Evolutionary conservation across 2,888 invertebrate genomes (phyloP).

Genomic region (Calliscelio sp.): DNA sequence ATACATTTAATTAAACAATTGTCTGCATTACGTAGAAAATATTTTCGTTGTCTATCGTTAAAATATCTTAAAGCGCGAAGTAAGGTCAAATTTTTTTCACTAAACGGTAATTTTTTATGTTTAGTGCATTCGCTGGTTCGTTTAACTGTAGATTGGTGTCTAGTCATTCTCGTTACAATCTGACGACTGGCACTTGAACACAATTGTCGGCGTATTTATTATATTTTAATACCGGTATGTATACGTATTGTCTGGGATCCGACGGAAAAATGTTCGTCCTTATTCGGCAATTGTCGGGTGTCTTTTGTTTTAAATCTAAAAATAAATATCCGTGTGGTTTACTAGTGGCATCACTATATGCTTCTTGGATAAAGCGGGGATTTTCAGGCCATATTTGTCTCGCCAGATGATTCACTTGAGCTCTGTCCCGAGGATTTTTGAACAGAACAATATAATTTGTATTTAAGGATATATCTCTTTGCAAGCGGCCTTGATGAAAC

Average conservation of each 20-base stretch:
- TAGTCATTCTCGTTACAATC: background rate
- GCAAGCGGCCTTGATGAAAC: background rate
- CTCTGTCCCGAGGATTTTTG: constrained; percentile 25
- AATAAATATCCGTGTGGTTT: constrained; percentile 32
- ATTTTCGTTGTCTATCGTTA: background rate
- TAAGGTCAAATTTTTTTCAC: background rate
- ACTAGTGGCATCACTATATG: constrained; percentile 14
- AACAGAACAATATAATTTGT: constrained; percentile 17
- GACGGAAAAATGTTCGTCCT: constrained; percentile 3
- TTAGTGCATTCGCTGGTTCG: no score
- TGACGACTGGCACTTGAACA: background rate
- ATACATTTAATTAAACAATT: constrained; percentile 26
- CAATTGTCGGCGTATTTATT: background rate
- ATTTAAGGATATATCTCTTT: constrained; percentile 4
- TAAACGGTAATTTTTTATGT: background rate
- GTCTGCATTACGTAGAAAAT: background rate
- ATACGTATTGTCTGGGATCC: background rate
- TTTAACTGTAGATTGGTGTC: background rate
- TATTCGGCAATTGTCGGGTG: constrained; percentile 21
- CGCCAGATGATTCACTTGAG: constrained; percentile 8
- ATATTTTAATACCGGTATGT: background rate
- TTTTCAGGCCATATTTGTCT: constrained; percentile 1
- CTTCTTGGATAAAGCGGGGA: constrained; percentile 26
- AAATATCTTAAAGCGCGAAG: background rate
- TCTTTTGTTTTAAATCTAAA: constrained; percentile 22